phyloP scores from a whole-genome alignment of 2,797 vertebrate genomes.

The Falco biarmicus region DNA sequence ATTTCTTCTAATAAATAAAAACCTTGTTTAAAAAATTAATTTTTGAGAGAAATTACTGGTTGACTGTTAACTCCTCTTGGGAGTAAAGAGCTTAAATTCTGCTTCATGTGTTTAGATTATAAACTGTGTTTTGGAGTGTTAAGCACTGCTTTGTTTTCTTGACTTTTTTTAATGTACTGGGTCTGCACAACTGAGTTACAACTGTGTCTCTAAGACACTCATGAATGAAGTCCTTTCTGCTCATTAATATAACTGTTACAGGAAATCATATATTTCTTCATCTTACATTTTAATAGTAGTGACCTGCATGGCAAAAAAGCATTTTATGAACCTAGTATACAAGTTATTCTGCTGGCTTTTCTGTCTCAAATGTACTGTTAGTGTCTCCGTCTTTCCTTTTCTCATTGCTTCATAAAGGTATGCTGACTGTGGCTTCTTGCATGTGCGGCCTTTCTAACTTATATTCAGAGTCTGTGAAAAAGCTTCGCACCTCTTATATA shows the following conservation, averaged over 20 bases:
- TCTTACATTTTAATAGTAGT: background rate
- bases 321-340: constrained; percentile 24
- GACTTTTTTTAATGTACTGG: background rate
- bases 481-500: constrained; percentile 87
- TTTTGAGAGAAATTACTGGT: background rate
- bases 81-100: background rate
- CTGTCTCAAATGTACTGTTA: constrained; percentile 76
- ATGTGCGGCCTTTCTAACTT: constrained; percentile 93
- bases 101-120: background rate
- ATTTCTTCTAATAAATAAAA: background rate
- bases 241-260: background rate
- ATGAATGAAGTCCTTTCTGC: background rate
- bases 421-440: constrained; percentile 90
- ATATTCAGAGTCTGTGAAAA: constrained; percentile 95
- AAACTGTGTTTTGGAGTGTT: background rate
- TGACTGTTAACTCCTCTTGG: background rate
- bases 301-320: constrained; percentile 48
- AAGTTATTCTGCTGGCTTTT: constrained; percentile 65
- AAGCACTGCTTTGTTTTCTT: background rate
- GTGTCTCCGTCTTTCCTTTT: constrained; percentile 80
- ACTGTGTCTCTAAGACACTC: background rate
- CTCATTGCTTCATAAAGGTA: constrained; percentile 86
- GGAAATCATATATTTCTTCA: background rate
- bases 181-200: background rate
- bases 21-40: background rate